phyloP scores from a whole-genome alignment of 2,797 vertebrate genomes.

The Brachyrhaphis roseni region DNA sequence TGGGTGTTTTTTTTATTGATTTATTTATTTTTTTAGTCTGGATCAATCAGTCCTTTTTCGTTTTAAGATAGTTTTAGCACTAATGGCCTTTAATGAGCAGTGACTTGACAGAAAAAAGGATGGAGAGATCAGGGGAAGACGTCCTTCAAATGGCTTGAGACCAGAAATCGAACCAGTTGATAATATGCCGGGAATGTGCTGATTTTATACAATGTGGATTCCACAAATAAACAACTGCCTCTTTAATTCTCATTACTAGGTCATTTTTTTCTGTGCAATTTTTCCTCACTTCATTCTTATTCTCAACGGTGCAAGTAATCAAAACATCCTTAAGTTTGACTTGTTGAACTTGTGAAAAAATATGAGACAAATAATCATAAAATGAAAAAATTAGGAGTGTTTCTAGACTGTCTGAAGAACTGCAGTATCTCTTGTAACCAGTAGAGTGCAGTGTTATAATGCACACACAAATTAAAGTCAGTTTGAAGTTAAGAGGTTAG shows the following conservation, averaged over 20 bases:
- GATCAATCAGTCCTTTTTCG: background rate
- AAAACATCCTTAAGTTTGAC: background rate
- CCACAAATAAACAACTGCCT: background rate
- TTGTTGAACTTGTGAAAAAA: background rate
- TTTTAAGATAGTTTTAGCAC: background rate
- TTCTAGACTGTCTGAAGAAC: background rate
- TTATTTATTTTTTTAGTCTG: slow-evolving; percentile 14
- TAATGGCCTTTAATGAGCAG: background rate
- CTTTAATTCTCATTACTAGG: background rate
- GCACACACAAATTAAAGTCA: background rate
- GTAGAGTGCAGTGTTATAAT: slow-evolving; percentile 47
- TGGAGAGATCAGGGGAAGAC: background rate
- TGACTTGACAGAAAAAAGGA: background rate
- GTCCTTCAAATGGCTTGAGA: background rate
- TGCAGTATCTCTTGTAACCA: slow-evolving; percentile 38
- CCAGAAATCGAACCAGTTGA: background rate
- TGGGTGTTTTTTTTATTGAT: background rate
- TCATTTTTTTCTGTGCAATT: background rate
- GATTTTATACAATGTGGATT: background rate
- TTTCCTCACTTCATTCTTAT: background rate
- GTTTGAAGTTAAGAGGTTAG: background rate
- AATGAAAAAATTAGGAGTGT: background rate
- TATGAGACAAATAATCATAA: background rate
- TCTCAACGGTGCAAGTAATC: background rate
- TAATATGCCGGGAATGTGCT: background rate